A percentile compares a stretch with the other conserved stretches of the same genome.
These are phyloP conservation scores for Pollenia amentaria DNA, from an alignment of 2,888 invertebrate genomes.

Conservation along the genomic window DNA sequence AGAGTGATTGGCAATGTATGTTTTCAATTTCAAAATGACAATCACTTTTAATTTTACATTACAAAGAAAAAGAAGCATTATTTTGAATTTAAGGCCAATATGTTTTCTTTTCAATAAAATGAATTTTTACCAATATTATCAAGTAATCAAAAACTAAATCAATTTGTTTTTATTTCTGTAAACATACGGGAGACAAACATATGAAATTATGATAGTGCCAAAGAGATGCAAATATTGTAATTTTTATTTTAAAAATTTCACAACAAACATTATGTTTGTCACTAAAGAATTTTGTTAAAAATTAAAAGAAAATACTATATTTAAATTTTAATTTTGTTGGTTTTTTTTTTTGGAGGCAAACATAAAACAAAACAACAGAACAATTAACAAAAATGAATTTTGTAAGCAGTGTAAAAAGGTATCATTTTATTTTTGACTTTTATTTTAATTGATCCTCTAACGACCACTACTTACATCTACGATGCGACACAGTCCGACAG, in stretches of 20 bases:
- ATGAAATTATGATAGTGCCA: slow-evolving; percentile 66
- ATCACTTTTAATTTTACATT: slow-evolving; percentile 29
- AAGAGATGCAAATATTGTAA: slow-evolving; percentile 44
- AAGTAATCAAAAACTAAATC: slow-evolving; percentile 20
- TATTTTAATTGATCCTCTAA: slow-evolving; percentile 61
- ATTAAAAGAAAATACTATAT: slow-evolving; percentile 27
- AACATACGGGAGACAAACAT: slow-evolving; percentile 51
- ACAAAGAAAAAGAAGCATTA: slow-evolving; percentile 35
- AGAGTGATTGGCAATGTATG: background rate
- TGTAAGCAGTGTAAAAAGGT: slow-evolving; percentile 68
- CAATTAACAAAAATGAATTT: slow-evolving; percentile 60
- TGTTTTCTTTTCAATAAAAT: slow-evolving; percentile 13
- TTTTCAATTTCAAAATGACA: background rate
- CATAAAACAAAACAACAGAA: slow-evolving; percentile 60
- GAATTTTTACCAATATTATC: slow-evolving; percentile 22
- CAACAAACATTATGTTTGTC: slow-evolving; percentile 43
- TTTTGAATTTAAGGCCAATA: slow-evolving; percentile 46
- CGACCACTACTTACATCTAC: slow-evolving; percentile 81
- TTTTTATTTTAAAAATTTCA: slow-evolving; percentile 31
- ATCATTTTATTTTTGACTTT: slow-evolving; percentile 31
- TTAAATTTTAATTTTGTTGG: slow-evolving; percentile 2
- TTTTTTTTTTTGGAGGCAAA: slow-evolving; percentile 54
- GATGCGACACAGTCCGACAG: slow-evolving; percentile 81
- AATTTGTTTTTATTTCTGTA: background rate
- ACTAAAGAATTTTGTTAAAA: slow-evolving; percentile 53